These are phyloP conservation scores for Criorhina ranunculi DNA, from an alignment of 2,888 invertebrate genomes.

Conservation along the genomic window DNA sequence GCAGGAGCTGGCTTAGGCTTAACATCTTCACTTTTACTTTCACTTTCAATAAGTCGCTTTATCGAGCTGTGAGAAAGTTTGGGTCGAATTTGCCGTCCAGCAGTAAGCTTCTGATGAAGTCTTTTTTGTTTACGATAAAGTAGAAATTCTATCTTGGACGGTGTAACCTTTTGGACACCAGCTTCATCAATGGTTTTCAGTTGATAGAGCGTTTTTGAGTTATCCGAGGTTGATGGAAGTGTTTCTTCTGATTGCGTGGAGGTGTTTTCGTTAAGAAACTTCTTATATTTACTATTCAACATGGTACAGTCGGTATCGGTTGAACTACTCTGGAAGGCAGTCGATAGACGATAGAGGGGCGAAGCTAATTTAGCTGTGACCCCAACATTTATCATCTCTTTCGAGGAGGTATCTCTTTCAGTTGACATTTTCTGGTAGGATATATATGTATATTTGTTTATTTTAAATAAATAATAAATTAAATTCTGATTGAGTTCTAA, in stretches of 20 bases:
- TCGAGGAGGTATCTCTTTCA: not conserved
- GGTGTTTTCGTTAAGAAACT: conserved; percentile 75
- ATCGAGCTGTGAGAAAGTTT: conserved; percentile 58
- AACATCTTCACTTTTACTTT: conserved; percentile 55
- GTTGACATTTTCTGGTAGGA: conserved; percentile 27
- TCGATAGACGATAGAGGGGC: conserved; percentile 79
- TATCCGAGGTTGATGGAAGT: conserved; percentile 48
- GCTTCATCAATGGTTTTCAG: conserved; percentile 78
- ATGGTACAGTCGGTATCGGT: conserved; percentile 80
- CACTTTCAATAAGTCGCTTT: conserved; percentile 67
- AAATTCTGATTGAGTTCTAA: not conserved
- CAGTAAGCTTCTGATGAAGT: conserved; percentile 86
- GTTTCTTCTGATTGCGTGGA: conserved; percentile 72
- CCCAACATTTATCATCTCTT: conserved; percentile 79
- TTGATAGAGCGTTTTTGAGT: conserved; percentile 80
- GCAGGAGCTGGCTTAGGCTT: not conserved
- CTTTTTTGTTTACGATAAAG: conserved; percentile 78
- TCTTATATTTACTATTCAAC: conserved; percentile 55
- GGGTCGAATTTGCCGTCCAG: conserved; percentile 81
- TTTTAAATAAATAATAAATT: not conserved
- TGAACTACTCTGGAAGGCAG: conserved; percentile 79
- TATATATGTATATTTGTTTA: not conserved
- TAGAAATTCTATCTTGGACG: conserved; percentile 82
- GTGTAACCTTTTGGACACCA: conserved; percentile 75
- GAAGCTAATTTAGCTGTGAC: conserved; percentile 82